Conservation (phyloP, 2,113 vertebrate genomes). For the Macquaria ambigua region DNA sequence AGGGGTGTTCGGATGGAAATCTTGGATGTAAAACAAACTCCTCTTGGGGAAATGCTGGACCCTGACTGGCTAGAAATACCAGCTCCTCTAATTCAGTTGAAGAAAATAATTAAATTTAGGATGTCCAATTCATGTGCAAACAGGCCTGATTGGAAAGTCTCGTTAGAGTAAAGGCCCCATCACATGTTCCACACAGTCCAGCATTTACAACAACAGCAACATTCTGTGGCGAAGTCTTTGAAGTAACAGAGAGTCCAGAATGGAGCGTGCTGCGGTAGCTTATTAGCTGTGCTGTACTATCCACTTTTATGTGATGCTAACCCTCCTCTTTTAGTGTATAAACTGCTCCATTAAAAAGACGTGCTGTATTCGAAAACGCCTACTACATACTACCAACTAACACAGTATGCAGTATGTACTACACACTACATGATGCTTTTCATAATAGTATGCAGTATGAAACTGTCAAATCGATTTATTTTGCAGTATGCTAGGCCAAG, state of each 20-base stretch:
- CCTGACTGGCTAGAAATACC: not conserved
- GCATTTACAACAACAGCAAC: not conserved
- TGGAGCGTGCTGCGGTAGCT: not conserved
- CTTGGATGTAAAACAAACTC: not conserved
- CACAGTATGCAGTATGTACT: no score
- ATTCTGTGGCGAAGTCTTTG: not conserved
- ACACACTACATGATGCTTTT: no score
- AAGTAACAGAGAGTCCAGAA: not conserved
- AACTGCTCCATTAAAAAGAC: not conserved
- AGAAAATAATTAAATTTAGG: not conserved
- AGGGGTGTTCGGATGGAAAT: not conserved
- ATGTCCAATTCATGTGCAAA: not conserved
- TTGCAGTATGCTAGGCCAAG: no score
- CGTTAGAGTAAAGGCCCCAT: not conserved
- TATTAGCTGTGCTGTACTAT: not conserved
- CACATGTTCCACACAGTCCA: not conserved
- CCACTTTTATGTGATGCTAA: not conserved
- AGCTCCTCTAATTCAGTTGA: not conserved
- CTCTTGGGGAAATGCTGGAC: not conserved
- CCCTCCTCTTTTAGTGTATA: not conserved
- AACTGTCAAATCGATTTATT: no score
- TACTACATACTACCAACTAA: no score
- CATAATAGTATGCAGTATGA: no score
- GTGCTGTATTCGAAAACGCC: no score
- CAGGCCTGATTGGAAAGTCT: not conserved